Base-by-base conservation (phyloP, 2,888 invertebrate genomes). In the Drosophila niveifrons region DNA sequence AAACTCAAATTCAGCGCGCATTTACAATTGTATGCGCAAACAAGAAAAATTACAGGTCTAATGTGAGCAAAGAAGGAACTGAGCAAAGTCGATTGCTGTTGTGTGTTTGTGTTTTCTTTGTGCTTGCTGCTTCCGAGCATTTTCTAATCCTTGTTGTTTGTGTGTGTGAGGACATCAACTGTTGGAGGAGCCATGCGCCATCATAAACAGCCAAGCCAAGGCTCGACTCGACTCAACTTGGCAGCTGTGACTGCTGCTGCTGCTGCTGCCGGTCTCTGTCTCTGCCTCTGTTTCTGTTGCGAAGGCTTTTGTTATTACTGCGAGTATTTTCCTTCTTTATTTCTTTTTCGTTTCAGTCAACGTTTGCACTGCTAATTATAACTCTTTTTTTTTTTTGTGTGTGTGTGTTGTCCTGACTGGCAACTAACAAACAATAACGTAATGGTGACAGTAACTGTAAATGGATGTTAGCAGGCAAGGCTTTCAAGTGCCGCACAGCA, bases 311-410 rank as follows among this genome's bases (percentile, higher is more conserved):
- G 56, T 64, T 62, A 53, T 44, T 55, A 23, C 23, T 4, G 23
- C 23, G 23, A 23, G 23, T 23, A 57, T 48, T 61, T 13, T 36
- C n/a, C 11, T 36, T 36, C n/a, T 36, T 9, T 10, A 31, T 9
- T 31, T 47, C 39, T 23, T 57, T 36, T 34, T 28, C n/a, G 57
- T 57, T 55, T 55, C 15, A 64, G 69, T 48, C 58, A 75, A 61
- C 64, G 64, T 72, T 75, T 72, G 65, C 65, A 53, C 44, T 56
- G 77, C 78, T 77, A 78, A 78, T 77, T 77, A 77, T 77, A 74
- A 78, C 71, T 71, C 66, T 74, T 78, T 70, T 66, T 69, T 55
- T 57, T 74, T 78, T 70, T 66, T 69, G 52, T 57, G 43, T 59
- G 52, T 48, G n/a, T n/a, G n/a, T n/a, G n/a, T 41, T 48, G 43